These are phyloP conservation scores for Pegoplata infirma DNA, from an alignment of 2,888 invertebrate genomes.

Conservation along the genomic window DNA sequence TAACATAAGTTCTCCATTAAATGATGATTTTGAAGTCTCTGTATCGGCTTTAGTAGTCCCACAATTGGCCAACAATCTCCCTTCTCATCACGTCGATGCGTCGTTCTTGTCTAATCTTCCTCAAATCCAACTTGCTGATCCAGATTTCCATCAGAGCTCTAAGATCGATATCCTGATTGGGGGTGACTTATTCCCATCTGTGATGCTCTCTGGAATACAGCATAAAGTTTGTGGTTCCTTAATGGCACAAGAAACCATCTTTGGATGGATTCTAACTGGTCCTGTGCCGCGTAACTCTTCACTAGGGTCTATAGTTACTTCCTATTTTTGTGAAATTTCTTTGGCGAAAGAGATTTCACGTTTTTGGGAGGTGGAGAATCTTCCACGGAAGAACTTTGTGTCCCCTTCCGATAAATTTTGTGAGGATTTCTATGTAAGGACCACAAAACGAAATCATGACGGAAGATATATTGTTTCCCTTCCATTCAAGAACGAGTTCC, in stretches of 20 bases:
- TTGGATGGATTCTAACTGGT: conserved; percentile 40
- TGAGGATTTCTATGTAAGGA: neutral
- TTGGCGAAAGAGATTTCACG: too few species aligned
- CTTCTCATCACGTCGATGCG: neutral
- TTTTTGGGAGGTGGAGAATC: conserved; percentile 30
- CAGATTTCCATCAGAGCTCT: too few species aligned
- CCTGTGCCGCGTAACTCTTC: neutral
- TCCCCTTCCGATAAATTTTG: conserved; percentile 9
- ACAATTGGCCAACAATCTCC: too few species aligned
- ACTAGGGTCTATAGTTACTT: too few species aligned
- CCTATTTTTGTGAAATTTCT: too few species aligned
- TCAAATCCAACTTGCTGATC: too few species aligned
- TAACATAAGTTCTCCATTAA: neutral
- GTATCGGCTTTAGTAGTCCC: conserved; percentile 14
- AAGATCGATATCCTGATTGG: conserved; percentile 14
- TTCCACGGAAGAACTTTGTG: conserved; percentile 13
- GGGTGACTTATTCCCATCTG: too few species aligned
- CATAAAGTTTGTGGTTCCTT: conserved; percentile 7
- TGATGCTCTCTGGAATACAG: too few species aligned
- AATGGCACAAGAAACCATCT: conserved; percentile 37
- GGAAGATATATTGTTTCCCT: neutral
- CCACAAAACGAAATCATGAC: neutral
- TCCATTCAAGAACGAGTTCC: too few species aligned
- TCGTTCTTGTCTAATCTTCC: neutral
- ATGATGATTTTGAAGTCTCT: neutral